A percentile compares a stretch with the other conserved stretches of the same genome.
Conservation (phyloP, 1,140 invertebrate species). For the Drosophila hydei region DNA sequence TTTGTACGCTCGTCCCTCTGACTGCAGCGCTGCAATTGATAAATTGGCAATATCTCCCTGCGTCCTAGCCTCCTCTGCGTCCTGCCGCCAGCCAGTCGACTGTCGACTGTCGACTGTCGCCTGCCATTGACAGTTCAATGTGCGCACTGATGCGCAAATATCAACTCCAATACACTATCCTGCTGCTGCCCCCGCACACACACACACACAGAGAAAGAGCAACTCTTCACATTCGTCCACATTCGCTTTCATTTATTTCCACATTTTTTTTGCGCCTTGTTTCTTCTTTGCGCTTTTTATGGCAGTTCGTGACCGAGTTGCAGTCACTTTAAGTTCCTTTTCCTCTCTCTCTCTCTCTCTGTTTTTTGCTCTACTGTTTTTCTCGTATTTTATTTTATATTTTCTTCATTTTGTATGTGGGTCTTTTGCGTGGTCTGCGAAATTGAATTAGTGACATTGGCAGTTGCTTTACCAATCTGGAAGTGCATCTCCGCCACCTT, state of each 20-base stretch:
- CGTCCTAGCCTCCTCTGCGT: neutral
- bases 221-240: constrained; percentile 13
- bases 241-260: constrained; percentile 30
- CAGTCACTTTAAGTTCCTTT: constrained; percentile 68
- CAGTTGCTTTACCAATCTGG: constrained; percentile 63
- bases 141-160: constrained; percentile 80
- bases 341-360: constrained; percentile 6
- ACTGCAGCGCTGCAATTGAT: too few species aligned
- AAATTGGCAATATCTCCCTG: neutral
- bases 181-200: neutral
- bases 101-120: constrained; percentile 24
- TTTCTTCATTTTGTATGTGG: constrained; percentile 33
- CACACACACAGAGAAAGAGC: neutral
- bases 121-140: constrained; percentile 81
- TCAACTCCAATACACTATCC: constrained; percentile 75
- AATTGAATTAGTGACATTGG: constrained; percentile 80
- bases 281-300: constrained; percentile 71
- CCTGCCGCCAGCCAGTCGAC: neutral
- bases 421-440: constrained; percentile 57
- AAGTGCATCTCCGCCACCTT: constrained; percentile 61
- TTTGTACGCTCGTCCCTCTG: constrained; percentile 25
- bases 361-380: constrained; percentile 14
- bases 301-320: constrained; percentile 79
- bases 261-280: constrained; percentile 42
- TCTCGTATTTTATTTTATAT: constrained; percentile 19